Evolutionary conservation across 2,113 vertebrate genomes (phyloP).

Genomic region (Hemibagrus wyckioides): DNA sequence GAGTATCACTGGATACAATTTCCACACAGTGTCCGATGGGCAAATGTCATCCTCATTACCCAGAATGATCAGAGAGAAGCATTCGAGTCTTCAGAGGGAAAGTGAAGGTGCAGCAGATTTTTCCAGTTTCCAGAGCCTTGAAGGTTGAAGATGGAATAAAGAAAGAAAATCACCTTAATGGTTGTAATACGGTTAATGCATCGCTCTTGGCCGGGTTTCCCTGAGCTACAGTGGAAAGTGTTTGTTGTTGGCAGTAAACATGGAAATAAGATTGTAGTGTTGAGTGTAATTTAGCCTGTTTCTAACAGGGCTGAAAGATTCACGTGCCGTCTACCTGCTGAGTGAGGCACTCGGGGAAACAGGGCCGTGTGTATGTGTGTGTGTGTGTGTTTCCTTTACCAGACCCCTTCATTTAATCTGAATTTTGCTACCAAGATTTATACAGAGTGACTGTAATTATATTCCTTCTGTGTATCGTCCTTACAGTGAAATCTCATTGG

Average conservation of each 20-base stretch:
- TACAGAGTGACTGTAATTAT: neutral
- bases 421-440: neutral
- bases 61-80: constrained; percentile 12
- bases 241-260: constrained; percentile 70
- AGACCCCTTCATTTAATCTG: neutral
- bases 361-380: neutral
- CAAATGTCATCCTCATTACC: constrained; percentile 9
- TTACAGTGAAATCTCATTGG: neutral
- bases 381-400: neutral
- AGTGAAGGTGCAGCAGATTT: constrained; percentile 45
- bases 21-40: constrained; percentile 19
- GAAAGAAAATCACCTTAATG: constrained; percentile 55
- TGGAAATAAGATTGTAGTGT: constrained; percentile 69
- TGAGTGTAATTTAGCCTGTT: constrained; percentile 60
- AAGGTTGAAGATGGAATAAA: constrained; percentile 29
- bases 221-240: constrained; percentile 68
- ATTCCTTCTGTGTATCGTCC: neutral
- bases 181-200: constrained; percentile 55
- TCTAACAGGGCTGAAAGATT: constrained; percentile 46
- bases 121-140: constrained; percentile 50
- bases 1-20: constrained; percentile 13
- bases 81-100: neutral
- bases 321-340: constrained; percentile 37
- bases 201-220: constrained; percentile 63
- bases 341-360: constrained; percentile 3